Evolutionary conservation across 2,113 vertebrate species (phyloP).

Genomic region (Alethe castanea): DNA sequence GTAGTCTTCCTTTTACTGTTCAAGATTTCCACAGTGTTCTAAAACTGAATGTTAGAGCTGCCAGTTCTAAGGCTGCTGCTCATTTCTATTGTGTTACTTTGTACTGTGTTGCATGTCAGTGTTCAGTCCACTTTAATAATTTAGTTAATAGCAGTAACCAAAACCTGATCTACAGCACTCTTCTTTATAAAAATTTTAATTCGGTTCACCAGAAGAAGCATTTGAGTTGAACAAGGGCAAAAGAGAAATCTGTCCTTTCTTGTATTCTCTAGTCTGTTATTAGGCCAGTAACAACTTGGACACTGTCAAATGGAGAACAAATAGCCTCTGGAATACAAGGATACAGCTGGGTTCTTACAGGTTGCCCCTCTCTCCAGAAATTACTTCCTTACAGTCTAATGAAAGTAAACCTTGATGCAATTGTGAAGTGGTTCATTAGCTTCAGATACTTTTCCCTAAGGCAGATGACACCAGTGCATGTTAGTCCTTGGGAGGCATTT

Average conservation of each 20-base stretch:
- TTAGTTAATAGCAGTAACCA: not conserved
- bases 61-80: not conserved
- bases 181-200: not conserved
- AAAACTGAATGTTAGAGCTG: not conserved
- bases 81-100: not conserved
- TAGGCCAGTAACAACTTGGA: not conserved
- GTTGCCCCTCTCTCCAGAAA: not conserved
- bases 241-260: not conserved
- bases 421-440: not conserved
- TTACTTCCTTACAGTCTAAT: fast-evolving
- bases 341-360: not conserved
- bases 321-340: not conserved
- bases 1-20: not conserved
- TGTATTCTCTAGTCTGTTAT: not conserved
- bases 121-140: not conserved
- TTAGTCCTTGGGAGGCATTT: not conserved
- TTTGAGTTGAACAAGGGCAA: not conserved
- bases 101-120: not conserved
- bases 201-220: not conserved
- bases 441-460: not conserved
- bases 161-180: not conserved
- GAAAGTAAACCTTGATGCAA: not conserved
- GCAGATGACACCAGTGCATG: not conserved
- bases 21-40: not conserved
- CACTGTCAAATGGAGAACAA: not conserved